phyloP scores from a whole-genome alignment of 2,113 vertebrate genomes.

The Nettapus auritus region DNA sequence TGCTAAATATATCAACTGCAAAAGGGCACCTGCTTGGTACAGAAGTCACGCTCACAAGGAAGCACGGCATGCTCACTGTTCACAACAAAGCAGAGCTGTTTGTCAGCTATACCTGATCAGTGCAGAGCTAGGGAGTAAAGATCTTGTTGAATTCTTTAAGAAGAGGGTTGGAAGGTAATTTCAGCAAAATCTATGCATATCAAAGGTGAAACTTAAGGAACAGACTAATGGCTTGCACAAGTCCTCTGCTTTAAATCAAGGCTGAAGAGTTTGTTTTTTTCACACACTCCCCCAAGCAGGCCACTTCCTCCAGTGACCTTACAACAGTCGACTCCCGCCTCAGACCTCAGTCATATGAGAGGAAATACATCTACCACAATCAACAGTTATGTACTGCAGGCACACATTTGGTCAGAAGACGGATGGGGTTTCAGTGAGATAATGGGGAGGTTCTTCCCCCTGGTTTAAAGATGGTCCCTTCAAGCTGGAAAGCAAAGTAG shows the following conservation, averaged over 20 bases:
- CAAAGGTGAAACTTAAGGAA: background rate
- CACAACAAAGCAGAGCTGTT: background rate
- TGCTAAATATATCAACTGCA: background rate
- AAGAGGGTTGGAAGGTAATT: background rate
- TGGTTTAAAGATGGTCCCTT: background rate
- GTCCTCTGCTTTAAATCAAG: background rate
- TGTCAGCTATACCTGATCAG: background rate
- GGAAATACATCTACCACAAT: background rate
- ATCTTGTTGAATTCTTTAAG: background rate
- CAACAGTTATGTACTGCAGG: background rate
- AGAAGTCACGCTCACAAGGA: background rate
- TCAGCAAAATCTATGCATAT: background rate
- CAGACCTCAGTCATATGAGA: rapidly evolving
- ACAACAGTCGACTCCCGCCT: background rate
- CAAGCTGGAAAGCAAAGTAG: background rate
- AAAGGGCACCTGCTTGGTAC: background rate
- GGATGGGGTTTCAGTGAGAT: background rate
- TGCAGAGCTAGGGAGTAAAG: background rate
- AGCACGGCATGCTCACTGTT: background rate
- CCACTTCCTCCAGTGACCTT: background rate
- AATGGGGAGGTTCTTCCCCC: background rate
- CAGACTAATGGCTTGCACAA: background rate
- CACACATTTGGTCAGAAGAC: background rate
- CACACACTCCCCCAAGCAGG: background rate
- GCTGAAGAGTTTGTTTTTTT: background rate